Percentiles rank a stretch among this genome's conserved stretches.
Evolutionary conservation across 1,140 invertebrate genomes (phyloP).

Genomic region (Choristoneura fumiferana): DNA sequence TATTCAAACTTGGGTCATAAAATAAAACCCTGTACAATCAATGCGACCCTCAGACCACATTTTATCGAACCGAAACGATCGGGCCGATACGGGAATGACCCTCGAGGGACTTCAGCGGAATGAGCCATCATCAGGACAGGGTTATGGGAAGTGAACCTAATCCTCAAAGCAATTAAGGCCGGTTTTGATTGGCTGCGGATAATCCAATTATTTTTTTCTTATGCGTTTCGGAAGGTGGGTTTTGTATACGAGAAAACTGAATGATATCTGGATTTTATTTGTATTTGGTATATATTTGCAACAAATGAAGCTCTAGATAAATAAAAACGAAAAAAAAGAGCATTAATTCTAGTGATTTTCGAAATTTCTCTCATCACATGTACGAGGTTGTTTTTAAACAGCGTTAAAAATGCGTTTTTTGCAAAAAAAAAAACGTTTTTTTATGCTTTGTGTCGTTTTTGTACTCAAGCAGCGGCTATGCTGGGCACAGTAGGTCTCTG

Average conservation of each 20-base stretch:
- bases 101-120: constrained; percentile 25
- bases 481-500: too few relatives aligned
- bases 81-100: constrained; percentile 30
- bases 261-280: too few relatives aligned
- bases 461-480: too few relatives aligned
- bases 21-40: constrained; percentile 41
- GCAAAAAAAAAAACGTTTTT: too few relatives aligned
- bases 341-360: too few relatives aligned
- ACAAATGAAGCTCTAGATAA: too few relatives aligned
- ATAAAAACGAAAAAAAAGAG: too few relatives aligned
- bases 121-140: neutral
- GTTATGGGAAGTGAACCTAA: neutral
- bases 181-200: neutral
- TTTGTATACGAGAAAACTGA: neutral
- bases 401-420: too few relatives aligned
- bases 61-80: constrained; percentile 29
- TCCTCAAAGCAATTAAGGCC: neutral
- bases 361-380: too few relatives aligned
- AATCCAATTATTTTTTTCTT: constrained; percentile 18
- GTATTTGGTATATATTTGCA: too few relatives aligned
- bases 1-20: constrained; percentile 34
- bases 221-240: neutral
- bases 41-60: constrained; percentile 25
- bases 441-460: too few relatives aligned
- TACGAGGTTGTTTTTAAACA: too few relatives aligned